Percentiles rank a stretch among this genome's conserved stretches.
These are phyloP conservation scores for Spodoptera frugiperda DNA, from an alignment of 1,140 invertebrate genomes.

Conservation along the genomic window DNA sequence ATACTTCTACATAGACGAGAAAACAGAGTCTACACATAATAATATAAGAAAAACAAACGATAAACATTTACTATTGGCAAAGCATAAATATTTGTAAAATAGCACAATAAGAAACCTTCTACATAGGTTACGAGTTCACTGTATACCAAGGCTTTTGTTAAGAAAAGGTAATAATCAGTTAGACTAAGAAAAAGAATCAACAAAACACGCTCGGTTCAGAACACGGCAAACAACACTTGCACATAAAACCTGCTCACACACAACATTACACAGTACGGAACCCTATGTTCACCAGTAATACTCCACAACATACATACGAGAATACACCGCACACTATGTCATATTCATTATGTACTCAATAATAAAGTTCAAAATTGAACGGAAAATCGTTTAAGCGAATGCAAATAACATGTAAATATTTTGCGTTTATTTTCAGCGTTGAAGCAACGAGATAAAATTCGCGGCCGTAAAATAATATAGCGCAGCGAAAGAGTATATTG, in stretches of 20 bases:
- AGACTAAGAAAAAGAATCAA: constrained; percentile 37
- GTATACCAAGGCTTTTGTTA: constrained; percentile 18
- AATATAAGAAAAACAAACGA: no score
- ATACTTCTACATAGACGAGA: no score
- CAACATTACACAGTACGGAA: constrained; percentile 67
- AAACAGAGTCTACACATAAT: no score
- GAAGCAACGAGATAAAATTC: constrained; percentile 68
- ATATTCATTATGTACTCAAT: constrained; percentile 48
- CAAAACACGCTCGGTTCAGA: constrained; percentile 48
- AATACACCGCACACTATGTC: constrained; percentile 49
- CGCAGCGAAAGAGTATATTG: constrained; percentile 60
- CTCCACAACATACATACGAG: constrained; percentile 63
- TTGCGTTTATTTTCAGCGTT: constrained; percentile 63
- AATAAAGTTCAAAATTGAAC: constrained; percentile 61
- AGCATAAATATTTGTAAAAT: background rate
- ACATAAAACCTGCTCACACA: constrained; percentile 66
- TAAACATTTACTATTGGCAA: no score
- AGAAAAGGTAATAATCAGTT: constrained; percentile 32
- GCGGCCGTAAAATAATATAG: constrained; percentile 64
- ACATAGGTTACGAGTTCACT: constrained; percentile 24
- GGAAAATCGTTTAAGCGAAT: constrained; percentile 43
- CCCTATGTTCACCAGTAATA: constrained; percentile 70
- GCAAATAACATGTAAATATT: constrained; percentile 58
- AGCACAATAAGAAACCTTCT: constrained; percentile 1
- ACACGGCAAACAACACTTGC: constrained; percentile 55